Percentiles rank a stretch among this genome's conserved stretches.
phyloP scores from a whole-genome alignment of 2,888 invertebrate species.

The Trichopoda pennipes region DNA sequence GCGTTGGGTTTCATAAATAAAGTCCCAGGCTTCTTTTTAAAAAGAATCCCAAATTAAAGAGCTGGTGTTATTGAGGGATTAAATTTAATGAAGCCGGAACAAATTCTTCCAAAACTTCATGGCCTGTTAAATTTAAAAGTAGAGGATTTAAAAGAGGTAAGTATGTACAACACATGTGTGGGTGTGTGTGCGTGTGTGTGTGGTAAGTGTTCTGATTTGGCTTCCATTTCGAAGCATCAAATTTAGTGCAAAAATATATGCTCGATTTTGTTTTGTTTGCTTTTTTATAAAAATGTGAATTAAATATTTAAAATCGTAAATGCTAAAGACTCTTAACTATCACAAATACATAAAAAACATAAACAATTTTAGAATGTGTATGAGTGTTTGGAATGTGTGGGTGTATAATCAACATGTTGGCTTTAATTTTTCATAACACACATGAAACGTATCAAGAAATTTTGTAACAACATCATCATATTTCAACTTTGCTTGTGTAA shows the following conservation, averaged over 20 bases:
- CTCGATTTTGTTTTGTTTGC: neutral
- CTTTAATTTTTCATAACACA: constrained; percentile 16
- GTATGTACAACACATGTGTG: constrained; percentile 20
- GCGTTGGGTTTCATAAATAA: constrained; percentile 9
- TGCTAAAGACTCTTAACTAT: constrained; percentile 15
- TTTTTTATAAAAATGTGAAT: constrained; percentile 53
- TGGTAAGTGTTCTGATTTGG: neutral
- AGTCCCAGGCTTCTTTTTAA: neutral
- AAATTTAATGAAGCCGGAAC: constrained; percentile 52
- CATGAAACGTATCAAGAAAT: constrained; percentile 27
- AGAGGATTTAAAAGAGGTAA: constrained; percentile 35
- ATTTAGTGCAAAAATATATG: constrained; percentile 18
- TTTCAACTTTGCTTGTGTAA: constrained; percentile 18
- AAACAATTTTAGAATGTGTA: neutral
- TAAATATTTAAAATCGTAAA: constrained; percentile 62
- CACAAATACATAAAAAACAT: neutral
- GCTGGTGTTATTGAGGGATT: constrained; percentile 39
- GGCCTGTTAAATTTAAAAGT: constrained; percentile 50
- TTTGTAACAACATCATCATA: constrained; percentile 52
- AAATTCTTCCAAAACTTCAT: constrained; percentile 36
- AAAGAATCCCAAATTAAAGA: constrained; percentile 1
- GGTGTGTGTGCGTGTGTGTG: too few relatives aligned
- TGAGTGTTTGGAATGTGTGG: constrained; percentile 13
- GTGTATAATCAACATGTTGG: neutral
- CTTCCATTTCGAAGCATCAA: neutral